Conservation (phyloP, 2,797 vertebrate species). For the Botia kubotai region DNA sequence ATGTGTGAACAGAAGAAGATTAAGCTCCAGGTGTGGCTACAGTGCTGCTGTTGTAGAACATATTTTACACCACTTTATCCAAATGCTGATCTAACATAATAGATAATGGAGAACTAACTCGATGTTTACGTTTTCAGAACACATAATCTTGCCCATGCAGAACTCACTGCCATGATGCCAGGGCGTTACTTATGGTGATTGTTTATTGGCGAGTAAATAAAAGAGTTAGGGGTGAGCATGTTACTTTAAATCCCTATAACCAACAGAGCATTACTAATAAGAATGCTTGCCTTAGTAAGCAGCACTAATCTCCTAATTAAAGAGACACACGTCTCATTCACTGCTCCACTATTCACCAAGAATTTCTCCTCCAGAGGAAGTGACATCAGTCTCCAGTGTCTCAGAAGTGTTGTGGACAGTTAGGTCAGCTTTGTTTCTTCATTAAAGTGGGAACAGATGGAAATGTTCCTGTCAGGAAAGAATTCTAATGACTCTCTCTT, state of each 20-base stretch:
- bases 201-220: neutral
- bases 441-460: conserved; percentile 71
- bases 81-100: neutral
- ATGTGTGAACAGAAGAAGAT: conserved; percentile 19
- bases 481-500: conserved; percentile 59
- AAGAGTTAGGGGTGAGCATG: too few relatives aligned
- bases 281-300: neutral
- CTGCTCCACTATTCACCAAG: too few relatives aligned
- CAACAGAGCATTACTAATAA: neutral
- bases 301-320: neutral
- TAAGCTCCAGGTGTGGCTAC: neutral
- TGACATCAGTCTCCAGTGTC: neutral
- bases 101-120: neutral
- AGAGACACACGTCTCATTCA: too few relatives aligned
- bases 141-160: neutral
- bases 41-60: conserved; percentile 2
- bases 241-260: neutral
- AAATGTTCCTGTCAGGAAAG: conserved; percentile 61
- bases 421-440: conserved; percentile 55
- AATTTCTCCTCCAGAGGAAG: neutral
- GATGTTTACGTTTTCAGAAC: neutral
- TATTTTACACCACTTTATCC: neutral
- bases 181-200: neutral
- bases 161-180: neutral
- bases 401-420: neutral